These are phyloP conservation scores for Cyprinodon variegatus DNA, from an alignment of 2,113 vertebrate genomes.

Conservation along the genomic window DNA sequence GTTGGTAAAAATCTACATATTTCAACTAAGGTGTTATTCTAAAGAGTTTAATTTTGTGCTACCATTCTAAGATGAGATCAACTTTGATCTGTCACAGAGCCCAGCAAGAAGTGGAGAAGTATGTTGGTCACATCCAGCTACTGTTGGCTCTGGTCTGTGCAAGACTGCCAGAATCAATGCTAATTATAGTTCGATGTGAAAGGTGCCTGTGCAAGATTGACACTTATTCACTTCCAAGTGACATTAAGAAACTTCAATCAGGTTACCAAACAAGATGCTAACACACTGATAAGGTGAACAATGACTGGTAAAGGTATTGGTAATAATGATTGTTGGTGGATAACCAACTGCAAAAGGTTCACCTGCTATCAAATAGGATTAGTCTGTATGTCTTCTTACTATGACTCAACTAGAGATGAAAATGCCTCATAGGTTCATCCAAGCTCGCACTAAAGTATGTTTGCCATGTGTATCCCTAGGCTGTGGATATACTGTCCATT, in stretches of 20 bases:
- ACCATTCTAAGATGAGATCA: slow-evolving; percentile 71
- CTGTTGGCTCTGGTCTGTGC: slow-evolving; percentile 71
- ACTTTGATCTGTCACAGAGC: slow-evolving; percentile 78
- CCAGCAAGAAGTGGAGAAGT: slow-evolving; percentile 81
- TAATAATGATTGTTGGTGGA: slow-evolving; percentile 35
- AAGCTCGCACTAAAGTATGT: slow-evolving; percentile 40
- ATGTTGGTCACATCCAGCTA: slow-evolving; percentile 82
- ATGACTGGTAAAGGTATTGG: slow-evolving; percentile 54
- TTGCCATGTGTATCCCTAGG: slow-evolving; percentile 66
- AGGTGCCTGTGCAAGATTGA: slow-evolving; percentile 71
- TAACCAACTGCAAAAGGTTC: slow-evolving; percentile 29
- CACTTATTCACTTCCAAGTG: slow-evolving; percentile 79
- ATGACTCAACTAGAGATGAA: slow-evolving; percentile 6
- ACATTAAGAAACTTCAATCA: slow-evolving; percentile 74
- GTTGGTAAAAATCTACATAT: slow-evolving; percentile 32
- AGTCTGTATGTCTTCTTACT: not conserved
- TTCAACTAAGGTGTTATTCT: slow-evolving; percentile 46
- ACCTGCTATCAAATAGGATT: not conserved
- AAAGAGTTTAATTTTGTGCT: slow-evolving; percentile 60
- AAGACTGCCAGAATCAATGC: slow-evolving; percentile 81
- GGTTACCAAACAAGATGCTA: slow-evolving; percentile 58
- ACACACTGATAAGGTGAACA: slow-evolving; percentile 43
- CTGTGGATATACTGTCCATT: slow-evolving; percentile 66
- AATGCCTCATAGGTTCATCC: slow-evolving; percentile 58
- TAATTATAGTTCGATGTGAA: slow-evolving; percentile 83